Evolutionary conservation across 2,888 invertebrate species (phyloP).

Genomic region (Hermodice carunculata): DNA sequence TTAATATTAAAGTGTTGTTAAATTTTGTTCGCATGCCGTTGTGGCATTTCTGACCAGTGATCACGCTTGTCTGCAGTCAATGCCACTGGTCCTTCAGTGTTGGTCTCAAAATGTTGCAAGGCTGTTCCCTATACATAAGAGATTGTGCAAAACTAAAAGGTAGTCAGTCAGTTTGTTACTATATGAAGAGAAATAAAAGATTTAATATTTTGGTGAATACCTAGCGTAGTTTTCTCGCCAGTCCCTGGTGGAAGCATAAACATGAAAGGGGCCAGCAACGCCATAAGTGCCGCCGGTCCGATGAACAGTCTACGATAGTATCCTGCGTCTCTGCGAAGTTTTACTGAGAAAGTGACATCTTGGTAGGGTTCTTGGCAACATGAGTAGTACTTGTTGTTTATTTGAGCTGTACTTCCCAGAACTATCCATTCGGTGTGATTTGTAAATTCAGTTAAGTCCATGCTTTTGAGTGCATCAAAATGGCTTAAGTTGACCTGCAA

Average conservation of each 20-base stretch:
- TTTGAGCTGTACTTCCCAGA: neutral
- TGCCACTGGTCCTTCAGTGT: too few species aligned
- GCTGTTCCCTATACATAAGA: too few species aligned
- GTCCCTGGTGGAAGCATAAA: conserved; percentile 6
- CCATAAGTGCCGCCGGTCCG: conserved; percentile 5
- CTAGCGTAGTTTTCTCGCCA: neutral
- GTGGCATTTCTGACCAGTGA: too few species aligned
- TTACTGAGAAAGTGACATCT: neutral
- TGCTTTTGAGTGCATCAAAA: neutral
- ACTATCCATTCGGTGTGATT: neutral
- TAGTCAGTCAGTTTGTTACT: too few species aligned
- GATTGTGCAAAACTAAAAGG: too few species aligned
- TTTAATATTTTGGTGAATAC: too few species aligned
- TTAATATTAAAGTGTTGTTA: too few species aligned
- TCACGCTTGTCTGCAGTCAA: too few species aligned
- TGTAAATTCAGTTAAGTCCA: neutral
- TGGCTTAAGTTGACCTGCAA: conserved; percentile 1
- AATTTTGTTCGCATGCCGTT: too few species aligned
- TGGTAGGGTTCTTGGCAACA: conserved; percentile 12
- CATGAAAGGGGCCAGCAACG: conserved; percentile 8
- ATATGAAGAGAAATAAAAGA: too few species aligned
- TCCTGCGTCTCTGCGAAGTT: neutral
- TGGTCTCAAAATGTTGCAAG: too few species aligned
- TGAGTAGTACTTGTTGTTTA: conserved; percentile 11
- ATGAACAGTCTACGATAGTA: neutral